Percentiles rank a stretch among this genome's conserved stretches.
Evolutionary conservation across 2,797 vertebrate genomes (phyloP).

Genomic region (Scleropages formosus): DNA sequence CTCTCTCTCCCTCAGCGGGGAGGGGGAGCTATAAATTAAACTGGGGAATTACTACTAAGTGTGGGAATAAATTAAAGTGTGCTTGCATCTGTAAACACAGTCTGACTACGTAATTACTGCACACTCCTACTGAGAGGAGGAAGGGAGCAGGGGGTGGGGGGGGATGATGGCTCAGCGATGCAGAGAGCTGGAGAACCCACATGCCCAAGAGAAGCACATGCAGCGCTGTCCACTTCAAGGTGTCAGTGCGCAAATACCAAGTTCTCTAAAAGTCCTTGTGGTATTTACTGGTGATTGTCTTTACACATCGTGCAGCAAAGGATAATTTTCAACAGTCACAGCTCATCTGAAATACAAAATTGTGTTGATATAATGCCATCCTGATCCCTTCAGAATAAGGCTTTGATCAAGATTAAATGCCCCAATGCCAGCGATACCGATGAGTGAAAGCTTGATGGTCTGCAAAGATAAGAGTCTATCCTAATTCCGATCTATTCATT

Average conservation of each 20-base stretch:
- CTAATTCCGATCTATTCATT: background rate
- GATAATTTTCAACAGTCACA: background rate
- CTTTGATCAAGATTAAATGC: background rate
- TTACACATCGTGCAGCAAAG: background rate
- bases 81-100: slow-evolving; percentile 59
- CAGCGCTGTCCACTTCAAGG: background rate
- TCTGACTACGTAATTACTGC: slow-evolving; percentile 58
- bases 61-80: slow-evolving; percentile 58
- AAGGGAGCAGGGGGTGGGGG: slow-evolving; percentile 40
- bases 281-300: background rate
- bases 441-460: background rate
- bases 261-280: background rate
- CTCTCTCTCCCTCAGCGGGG: slow-evolving; percentile 63
- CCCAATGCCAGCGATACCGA: slow-evolving; percentile 1
- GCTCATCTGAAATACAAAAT: background rate
- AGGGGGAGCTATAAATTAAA: slow-evolving; percentile 78
- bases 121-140: slow-evolving; percentile 57
- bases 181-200: background rate
- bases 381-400: background rate
- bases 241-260: background rate
- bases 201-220: background rate
- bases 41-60: slow-evolving; percentile 74
- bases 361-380: background rate
- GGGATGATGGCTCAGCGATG: slow-evolving; percentile 25
- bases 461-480: background rate